Evolutionary conservation across 2,888 invertebrate genomes (phyloP), one percentile per base, ranked within the genome.

Genomic region (Hedya salicella): DNA sequence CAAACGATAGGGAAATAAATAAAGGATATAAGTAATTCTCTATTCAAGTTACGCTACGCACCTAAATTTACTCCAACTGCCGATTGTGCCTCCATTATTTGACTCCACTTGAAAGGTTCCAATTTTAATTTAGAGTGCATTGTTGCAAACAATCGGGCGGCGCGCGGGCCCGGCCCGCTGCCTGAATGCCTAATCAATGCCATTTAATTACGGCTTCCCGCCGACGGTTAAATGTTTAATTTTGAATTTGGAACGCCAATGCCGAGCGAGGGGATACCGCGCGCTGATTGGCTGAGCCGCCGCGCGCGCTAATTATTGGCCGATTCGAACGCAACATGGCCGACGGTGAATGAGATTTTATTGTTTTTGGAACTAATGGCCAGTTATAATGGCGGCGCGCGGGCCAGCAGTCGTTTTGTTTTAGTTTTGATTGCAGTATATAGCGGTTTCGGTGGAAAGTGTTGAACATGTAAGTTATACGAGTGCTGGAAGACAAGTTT

Each of bases 261-360:
- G 78, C 78, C 70, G 69, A 68, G 78, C 75, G 75, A 71, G 78
- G 77, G 70, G 69, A 76, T 71, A 72, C 73, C 69, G 75, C 76
- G 69, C 74, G 72, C 75, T 79, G 84, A 89, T 89, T 88, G 90
- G 89, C 85, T 71, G 73, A 70, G 61, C 72, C 68, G 65, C 71
- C 69, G 73, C 71, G 78, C 71, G 70, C 70, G 71, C 86, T 87
- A 88, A 89, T 89, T 88, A 89, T 86, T 88, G 87, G 88, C 83
- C 74, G 60, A 75, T 75, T 70, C 64, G 74, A 75, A 72, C 71
- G 73, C 69, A 87, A 83, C 44, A 71, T 72, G 71, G 72, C 73
- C 46, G 70, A 68, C 66, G 42, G 39, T 57, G 57, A 54, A 56
- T 57, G 69, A 64, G 52, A 53, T 65, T 69, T 71, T 71, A 82